Conservation (phyloP, 2,888 invertebrate genomes). For the Peribatodes rhomboidaria region DNA sequence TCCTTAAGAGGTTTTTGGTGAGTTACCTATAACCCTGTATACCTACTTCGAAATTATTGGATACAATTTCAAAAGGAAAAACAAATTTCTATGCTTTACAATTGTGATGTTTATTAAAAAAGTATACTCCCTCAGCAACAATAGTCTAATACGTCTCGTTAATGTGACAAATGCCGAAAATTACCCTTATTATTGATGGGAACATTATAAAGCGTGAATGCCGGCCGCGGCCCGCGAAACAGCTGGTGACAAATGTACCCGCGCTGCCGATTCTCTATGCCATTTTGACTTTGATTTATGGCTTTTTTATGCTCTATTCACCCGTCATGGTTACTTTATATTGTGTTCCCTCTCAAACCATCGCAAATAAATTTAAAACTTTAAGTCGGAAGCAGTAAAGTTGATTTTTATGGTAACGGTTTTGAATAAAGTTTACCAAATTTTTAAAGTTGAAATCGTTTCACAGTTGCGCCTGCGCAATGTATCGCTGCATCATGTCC, state of each 20-base stretch:
- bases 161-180: constrained; percentile 84
- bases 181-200: constrained; percentile 86
- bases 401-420: constrained; percentile 46
- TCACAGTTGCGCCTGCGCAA: constrained; percentile 76
- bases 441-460: constrained; percentile 60
- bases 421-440: constrained; percentile 52
- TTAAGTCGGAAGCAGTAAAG: constrained; percentile 45
- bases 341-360: constrained; percentile 60
- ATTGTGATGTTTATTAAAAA: constrained; percentile 34
- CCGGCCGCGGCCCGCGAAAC: constrained; percentile 60
- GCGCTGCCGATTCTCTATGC: constrained; percentile 83
- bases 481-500: constrained; percentile 84
- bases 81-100: background rate
- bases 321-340: constrained; percentile 81
- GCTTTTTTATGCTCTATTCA: constrained; percentile 85
- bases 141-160: constrained; percentile 77
- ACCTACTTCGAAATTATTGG: too few relatives aligned
- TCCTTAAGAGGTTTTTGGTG: too few relatives aligned
- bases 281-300: constrained; percentile 88
- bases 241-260: constrained; percentile 82
- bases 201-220: constrained; percentile 71
- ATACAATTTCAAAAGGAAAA: too few relatives aligned
- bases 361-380: constrained; percentile 47
- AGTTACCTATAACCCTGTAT: too few relatives aligned
- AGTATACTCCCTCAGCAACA: constrained; percentile 69